Conservation (phyloP, 2,888 invertebrate species). For the Agrochola circellaris region DNA sequence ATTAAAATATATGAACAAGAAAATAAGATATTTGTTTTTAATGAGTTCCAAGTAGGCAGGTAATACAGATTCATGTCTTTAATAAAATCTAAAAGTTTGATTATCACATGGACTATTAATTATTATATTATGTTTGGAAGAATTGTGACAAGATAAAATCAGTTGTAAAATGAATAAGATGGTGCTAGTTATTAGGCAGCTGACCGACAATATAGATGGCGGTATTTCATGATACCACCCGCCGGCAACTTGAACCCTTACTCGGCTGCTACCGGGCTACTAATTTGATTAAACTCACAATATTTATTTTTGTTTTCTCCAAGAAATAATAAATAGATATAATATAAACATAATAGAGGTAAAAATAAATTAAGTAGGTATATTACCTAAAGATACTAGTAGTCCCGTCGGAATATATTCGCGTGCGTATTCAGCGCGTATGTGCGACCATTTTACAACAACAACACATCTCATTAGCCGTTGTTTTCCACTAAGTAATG, state of each 20-base stretch:
- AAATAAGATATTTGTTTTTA: neutral
- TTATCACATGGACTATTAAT: neutral
- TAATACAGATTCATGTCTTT: neutral
- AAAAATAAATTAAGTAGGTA: neutral
- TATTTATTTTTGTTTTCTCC: neutral
- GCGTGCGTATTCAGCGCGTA: neutral
- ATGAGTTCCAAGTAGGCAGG: neutral
- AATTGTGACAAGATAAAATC: neutral
- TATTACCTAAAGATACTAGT: slow-evolving; percentile 4
- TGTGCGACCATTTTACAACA: slow-evolving; percentile 46
- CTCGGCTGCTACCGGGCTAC: neutral
- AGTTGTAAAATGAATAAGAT: neutral
- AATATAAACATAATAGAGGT: neutral
- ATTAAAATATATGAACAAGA: neutral
- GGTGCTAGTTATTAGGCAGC: neutral
- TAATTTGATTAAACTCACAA: neutral
- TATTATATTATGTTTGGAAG: neutral
- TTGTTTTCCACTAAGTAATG: slow-evolving; percentile 63
- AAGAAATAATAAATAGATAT: neutral
- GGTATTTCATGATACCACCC: neutral
- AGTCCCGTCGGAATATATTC: slow-evolving; percentile 3
- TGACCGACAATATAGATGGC: neutral
- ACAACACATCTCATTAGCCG: slow-evolving; percentile 52
- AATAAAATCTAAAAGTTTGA: neutral
- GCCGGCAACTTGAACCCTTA: neutral